Evolutionary conservation across 2,113 vertebrate species (phyloP).

Genomic region (Erinaceus europaeus): DNA sequence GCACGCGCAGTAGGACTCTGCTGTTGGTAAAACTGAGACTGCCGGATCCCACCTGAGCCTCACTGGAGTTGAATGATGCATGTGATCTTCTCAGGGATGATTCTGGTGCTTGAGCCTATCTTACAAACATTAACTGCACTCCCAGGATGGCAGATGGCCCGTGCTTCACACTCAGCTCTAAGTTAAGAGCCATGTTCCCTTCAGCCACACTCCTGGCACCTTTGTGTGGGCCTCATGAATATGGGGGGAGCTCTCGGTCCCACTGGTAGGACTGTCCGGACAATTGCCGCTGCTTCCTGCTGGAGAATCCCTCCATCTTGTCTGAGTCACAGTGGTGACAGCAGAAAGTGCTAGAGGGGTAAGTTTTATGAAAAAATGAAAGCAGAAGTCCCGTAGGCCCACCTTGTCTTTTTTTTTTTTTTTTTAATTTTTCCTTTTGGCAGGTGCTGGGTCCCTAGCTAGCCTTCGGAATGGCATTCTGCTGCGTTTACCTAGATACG

Average conservation of each 20-base stretch:
- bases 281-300: background rate
- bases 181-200: background rate
- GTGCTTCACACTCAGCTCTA: background rate
- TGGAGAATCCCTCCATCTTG: background rate
- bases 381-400: too few species aligned
- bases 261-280: background rate
- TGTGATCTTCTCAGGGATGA: background rate
- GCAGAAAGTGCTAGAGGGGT: too few species aligned
- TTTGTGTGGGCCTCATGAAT: accelerated
- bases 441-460: too few species aligned
- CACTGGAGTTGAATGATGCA: background rate
- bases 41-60: background rate
- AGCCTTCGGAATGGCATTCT: too few species aligned
- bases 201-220: background rate
- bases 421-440: too few species aligned
- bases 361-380: too few species aligned
- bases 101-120: background rate
- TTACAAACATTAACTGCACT: background rate
- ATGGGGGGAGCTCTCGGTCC: background rate
- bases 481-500: too few species aligned
- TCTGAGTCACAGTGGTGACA: background rate
- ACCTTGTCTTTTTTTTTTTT: too few species aligned
- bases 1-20: background rate
- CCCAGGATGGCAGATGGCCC: background rate
- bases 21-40: background rate